phyloP scores from a whole-genome alignment of 1,140 invertebrate species.

The Melipona quadrifasciata region DNA sequence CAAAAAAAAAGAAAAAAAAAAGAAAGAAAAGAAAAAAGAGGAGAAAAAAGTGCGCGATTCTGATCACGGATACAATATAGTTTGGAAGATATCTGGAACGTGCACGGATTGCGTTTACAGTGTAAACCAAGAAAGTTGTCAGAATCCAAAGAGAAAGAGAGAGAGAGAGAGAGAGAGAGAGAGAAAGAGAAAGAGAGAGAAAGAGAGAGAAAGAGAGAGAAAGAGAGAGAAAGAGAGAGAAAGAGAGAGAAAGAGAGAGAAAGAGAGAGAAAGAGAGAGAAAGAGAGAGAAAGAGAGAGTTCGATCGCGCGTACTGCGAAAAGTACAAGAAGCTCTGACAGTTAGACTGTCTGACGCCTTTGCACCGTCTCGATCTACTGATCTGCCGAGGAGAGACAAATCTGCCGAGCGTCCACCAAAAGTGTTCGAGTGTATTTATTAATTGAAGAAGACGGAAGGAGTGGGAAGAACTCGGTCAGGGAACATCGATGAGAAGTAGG shows the following conservation, averaged over 20 bases:
- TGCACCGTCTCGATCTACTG: not conserved
- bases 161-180: not conserved
- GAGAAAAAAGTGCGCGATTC: constrained; percentile 1
- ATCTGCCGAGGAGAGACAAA: not conserved
- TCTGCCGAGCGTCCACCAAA: too few species aligned
- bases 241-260: too few species aligned
- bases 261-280: too few species aligned
- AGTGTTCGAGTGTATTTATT: too few species aligned
- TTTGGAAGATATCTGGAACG: not conserved
- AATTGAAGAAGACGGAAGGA: too few species aligned
- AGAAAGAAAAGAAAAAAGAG: too few species aligned
- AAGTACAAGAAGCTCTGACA: not conserved
- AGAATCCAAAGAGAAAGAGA: too few species aligned
- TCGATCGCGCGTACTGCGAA: not conserved
- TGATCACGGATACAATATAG: not conserved
- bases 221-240: too few species aligned
- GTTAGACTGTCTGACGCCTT: not conserved
- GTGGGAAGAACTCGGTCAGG: constrained; percentile 9
- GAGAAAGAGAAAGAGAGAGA: too few species aligned
- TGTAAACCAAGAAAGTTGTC: too few species aligned
- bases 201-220: too few species aligned
- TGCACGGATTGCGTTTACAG: not conserved
- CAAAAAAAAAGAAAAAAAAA: not conserved
- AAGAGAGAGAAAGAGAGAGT: not conserved
- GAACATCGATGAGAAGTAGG: constrained; percentile 56